A percentile compares a stretch with the other conserved stretches of the same genome.
These are phyloP conservation scores for Physella acuta DNA, from an alignment of 1,140 invertebrate genomes.

Conservation along the genomic window DNA sequence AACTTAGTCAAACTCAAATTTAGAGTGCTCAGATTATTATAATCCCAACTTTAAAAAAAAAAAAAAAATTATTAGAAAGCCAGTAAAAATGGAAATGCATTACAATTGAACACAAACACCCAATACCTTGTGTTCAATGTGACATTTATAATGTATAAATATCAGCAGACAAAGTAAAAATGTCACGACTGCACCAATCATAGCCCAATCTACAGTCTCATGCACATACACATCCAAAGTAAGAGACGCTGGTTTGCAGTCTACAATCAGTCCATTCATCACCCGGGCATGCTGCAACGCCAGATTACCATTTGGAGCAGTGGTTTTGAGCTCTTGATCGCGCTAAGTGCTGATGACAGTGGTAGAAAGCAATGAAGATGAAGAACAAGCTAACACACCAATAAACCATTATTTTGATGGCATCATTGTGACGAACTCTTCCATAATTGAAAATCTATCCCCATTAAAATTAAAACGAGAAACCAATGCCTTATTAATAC, in stretches of 20 bases:
- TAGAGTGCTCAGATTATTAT: too few relatives aligned
- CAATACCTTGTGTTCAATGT: slow-evolving; percentile 6
- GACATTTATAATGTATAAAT: slow-evolving; percentile 27
- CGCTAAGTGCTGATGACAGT: slow-evolving; percentile 13
- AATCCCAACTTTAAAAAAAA: too few relatives aligned
- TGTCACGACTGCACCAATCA: slow-evolving; percentile 13
- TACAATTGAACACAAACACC: background rate
- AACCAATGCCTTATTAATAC: too few relatives aligned
- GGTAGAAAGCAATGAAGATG: slow-evolving; percentile 19
- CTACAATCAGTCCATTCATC: slow-evolving; percentile 8
- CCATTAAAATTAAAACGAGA: too few relatives aligned
- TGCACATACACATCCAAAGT: background rate
- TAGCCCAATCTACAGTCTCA: slow-evolving; percentile 2
- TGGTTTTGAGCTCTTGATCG: slow-evolving; percentile 24
- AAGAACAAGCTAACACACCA: slow-evolving; percentile 2
- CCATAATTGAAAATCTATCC: slow-evolving; percentile 66
- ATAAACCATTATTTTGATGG: slow-evolving; percentile 84
- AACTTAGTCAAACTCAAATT: too few relatives aligned
- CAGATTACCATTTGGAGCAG: slow-evolving; percentile 19
- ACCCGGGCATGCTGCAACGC: background rate
- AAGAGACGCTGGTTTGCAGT: background rate
- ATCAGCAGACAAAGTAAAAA: slow-evolving; percentile 25
- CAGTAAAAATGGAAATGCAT: background rate
- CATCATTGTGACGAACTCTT: slow-evolving; percentile 99
- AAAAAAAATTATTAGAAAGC: too few relatives aligned